Conservation (phyloP, 2,113 vertebrate genomes). For the Ptychochromis oligacanthus region DNA sequence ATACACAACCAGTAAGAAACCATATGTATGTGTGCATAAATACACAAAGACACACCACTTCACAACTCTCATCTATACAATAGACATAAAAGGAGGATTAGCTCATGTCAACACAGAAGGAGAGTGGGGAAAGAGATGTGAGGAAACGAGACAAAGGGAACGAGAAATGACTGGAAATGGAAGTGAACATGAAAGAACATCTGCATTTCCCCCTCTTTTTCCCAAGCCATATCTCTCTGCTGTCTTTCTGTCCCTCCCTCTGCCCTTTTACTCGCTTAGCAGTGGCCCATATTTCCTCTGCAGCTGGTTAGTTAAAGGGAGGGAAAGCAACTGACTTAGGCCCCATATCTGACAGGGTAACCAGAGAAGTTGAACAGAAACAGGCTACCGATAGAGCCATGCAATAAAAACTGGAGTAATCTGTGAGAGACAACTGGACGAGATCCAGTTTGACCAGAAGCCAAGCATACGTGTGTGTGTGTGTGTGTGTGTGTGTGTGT, state of each 20-base stretch:
- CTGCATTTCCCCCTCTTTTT: not conserved
- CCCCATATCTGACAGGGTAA: conserved; percentile 41
- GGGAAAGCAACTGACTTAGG: conserved; percentile 54
- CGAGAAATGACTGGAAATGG: not conserved
- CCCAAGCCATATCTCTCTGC: not conserved
- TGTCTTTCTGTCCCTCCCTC: not conserved
- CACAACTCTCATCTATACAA: conserved; percentile 46
- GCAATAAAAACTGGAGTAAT: conserved; percentile 36
- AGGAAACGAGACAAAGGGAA: not conserved
- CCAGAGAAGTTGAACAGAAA: conserved; percentile 61
- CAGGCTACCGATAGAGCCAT: conserved; percentile 30
- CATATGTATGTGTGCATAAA: not conserved
- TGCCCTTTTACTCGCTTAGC: conserved; percentile 24
- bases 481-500: not conserved
- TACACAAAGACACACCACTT: conserved; percentile 28
- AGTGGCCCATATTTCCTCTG: conserved; percentile 54
- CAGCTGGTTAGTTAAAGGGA: conserved; percentile 54
- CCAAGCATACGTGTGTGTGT: not conserved
- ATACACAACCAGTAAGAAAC: conserved; percentile 4
- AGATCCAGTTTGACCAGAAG: conserved; percentile 27
- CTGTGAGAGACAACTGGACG: conserved; percentile 39
- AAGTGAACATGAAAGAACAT: not conserved
- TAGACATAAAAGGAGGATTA: conserved; percentile 56
- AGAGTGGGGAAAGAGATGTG: conserved; percentile 24
- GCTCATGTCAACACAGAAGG: conserved; percentile 21